Evolutionary conservation across 2,113 vertebrate genomes (phyloP), one percentile per base, ranked within the genome.

Genomic region (Gobiocypris rarus): DNA sequence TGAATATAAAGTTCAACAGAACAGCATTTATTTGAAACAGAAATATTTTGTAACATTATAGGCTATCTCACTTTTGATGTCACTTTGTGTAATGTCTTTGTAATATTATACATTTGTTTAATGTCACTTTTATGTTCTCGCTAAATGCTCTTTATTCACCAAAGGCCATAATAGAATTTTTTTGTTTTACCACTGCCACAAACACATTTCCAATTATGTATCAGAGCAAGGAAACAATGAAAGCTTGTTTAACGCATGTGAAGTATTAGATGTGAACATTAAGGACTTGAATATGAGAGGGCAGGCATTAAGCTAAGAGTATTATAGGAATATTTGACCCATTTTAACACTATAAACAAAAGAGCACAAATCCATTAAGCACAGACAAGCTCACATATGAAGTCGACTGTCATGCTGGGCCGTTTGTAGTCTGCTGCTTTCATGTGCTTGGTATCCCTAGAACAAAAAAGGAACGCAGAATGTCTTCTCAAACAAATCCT

Each of bases 301-400:
- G 22, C 22, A 59, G 75, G 31, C 31, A 61, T 58, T 59, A 59
- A 14, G 11, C 54, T 78, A 61, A 59, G 22, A 59, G 75, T 59
- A 61, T 78, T 61, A 75, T 48, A 31, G 73, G 43, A 61, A 78
- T 78, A 24, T 59, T 78, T 78, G 34, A 78, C 52, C 52, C 4
- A 59, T 41, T 77, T 58, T 77, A 59, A 54, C n/a, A 19, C 73
- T 52, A 75, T 75, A 75, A 75, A 75, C 73, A 75, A 75, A 52
- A 75, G 73, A 52, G 48, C 15, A 75, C 48, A 31, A 75, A 52
- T 75, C 73, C 73, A 75, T 75, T 75, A 75, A 75, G 48, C 48
- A 17, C 73, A 52, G 73, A 52, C 45, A 52, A 52, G 71, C 71
- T 75, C 71, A 28, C 43, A 75, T 50, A 9, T 75, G 14, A 75